These are phyloP conservation scores for Epizoanthus ramosus DNA, from an alignment of 92 coral and sea anemone species.

Conservation along the genomic window DNA sequence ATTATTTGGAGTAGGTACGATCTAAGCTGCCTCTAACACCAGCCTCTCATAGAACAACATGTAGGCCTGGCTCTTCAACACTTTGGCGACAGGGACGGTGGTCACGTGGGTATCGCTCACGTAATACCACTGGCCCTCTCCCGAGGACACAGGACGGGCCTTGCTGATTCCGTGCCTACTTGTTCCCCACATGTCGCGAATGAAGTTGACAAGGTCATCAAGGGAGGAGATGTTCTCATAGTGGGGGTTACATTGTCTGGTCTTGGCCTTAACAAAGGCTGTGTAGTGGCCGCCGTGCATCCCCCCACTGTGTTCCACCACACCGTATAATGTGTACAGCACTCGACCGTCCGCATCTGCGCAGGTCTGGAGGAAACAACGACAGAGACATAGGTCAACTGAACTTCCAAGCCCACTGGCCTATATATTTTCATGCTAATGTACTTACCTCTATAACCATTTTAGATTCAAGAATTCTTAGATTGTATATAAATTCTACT, in stretches of 20 bases:
- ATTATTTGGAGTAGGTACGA: neutral
- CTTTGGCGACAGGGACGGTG: slow-evolving; percentile 72
- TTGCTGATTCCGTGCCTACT: slow-evolving; percentile 33
- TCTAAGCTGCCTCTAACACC: slow-evolving; percentile 10
- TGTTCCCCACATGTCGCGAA: slow-evolving; percentile 70
- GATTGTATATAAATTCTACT: too few species aligned
- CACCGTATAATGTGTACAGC: slow-evolving; percentile 82
- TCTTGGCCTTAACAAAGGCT: slow-evolving; percentile 79
- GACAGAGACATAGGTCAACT: neutral
- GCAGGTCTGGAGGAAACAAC: slow-evolving; percentile 60
- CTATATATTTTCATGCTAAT: too few species aligned
- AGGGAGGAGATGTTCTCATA: slow-evolving; percentile 58
- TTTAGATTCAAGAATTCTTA: too few species aligned
- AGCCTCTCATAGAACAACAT: slow-evolving; percentile 94
- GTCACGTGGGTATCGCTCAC: slow-evolving; percentile 92
- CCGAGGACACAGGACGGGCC: slow-evolving; percentile 57
- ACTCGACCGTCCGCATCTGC: slow-evolving; percentile 77
- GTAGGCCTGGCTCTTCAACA: slow-evolving; percentile 92
- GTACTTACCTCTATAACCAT: too few species aligned
- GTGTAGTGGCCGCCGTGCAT: slow-evolving; percentile 98
- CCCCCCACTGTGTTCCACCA: slow-evolving; percentile 92
- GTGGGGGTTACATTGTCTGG: slow-evolving; percentile 48
- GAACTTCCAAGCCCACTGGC: too few species aligned
- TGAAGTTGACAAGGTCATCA: slow-evolving; percentile 61
- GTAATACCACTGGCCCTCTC: slow-evolving; percentile 88